These are phyloP conservation scores for Coremacera marginata DNA, from an alignment of 2,888 invertebrate genomes.

Conservation along the genomic window DNA sequence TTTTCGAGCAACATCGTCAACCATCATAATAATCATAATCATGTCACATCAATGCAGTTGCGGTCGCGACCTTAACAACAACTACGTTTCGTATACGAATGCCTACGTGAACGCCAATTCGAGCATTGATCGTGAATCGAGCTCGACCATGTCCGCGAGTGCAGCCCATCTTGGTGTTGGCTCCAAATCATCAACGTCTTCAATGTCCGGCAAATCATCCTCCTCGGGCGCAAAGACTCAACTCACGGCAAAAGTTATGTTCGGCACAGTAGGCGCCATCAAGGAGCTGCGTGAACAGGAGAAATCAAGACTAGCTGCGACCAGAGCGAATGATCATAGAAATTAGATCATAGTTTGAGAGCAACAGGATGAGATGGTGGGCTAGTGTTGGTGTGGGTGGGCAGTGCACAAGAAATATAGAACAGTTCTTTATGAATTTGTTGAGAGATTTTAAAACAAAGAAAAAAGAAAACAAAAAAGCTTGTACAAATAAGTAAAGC, in stretches of 20 bases:
- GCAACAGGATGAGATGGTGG: background rate
- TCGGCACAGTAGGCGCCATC: slow-evolving; percentile 80
- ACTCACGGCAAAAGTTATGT: slow-evolving; percentile 81
- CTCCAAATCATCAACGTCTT: slow-evolving; percentile 47
- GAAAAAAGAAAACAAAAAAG: background rate
- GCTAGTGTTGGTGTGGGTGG: background rate
- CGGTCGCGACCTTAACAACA: slow-evolving; percentile 70
- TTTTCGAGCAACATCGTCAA: background rate
- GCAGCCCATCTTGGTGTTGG: slow-evolving; percentile 47
- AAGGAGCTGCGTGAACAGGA: slow-evolving; percentile 81
- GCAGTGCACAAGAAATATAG: no score
- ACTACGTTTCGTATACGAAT: slow-evolving; percentile 68
- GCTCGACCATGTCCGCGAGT: slow-evolving; percentile 50
- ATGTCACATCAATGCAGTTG: slow-evolving; percentile 71
- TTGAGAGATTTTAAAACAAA: background rate
- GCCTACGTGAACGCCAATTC: slow-evolving; percentile 67
- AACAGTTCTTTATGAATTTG: background rate
- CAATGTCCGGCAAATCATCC: slow-evolving; percentile 43
- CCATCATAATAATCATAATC: slow-evolving; percentile 44
- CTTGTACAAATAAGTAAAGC: background rate
- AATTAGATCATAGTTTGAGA: slow-evolving; percentile 54
- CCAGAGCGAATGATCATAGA: slow-evolving; percentile 66
- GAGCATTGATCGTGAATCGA: slow-evolving; percentile 62
- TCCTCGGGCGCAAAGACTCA: slow-evolving; percentile 65
- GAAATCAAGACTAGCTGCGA: slow-evolving; percentile 72